phyloP scores from a whole-genome alignment of 92 coral and sea anemone genomes.

The Porites cylindrica region DNA sequence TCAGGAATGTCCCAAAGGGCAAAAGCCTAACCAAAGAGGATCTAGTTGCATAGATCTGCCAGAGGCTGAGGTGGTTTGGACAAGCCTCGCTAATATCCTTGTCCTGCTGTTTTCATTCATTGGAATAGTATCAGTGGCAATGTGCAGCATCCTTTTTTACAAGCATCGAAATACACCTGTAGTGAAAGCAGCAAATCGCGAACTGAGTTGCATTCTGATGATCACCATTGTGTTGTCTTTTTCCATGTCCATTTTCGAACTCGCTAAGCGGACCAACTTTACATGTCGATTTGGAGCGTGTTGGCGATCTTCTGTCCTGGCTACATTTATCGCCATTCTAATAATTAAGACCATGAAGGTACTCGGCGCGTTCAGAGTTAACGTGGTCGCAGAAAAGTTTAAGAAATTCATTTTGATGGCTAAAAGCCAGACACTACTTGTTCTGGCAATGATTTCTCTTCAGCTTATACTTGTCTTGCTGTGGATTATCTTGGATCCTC shows the following conservation, averaged over 20 bases:
- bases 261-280: slow-evolving; percentile 62
- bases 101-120: slow-evolving; percentile 41
- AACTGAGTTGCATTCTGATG: slow-evolving; percentile 70
- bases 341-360: slow-evolving; percentile 76
- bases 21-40: slow-evolving; percentile 39
- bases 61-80: slow-evolving; percentile 61
- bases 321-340: slow-evolving; percentile 64
- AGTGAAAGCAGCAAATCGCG: slow-evolving; percentile 83
- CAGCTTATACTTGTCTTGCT: slow-evolving; percentile 55
- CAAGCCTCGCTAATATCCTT: slow-evolving; percentile 39
- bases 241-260: slow-evolving; percentile 59
- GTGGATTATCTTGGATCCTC: slow-evolving; percentile 74
- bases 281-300: slow-evolving; percentile 59
- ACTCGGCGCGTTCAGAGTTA: slow-evolving; percentile 74
- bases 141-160: slow-evolving; percentile 45
- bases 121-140: slow-evolving; percentile 50
- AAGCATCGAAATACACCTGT: slow-evolving; percentile 67
- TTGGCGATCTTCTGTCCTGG: slow-evolving; percentile 67
- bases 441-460: slow-evolving; percentile 27
- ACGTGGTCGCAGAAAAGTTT: slow-evolving; percentile 62
- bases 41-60: slow-evolving; percentile 71
- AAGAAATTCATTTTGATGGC: slow-evolving; percentile 60
- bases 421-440: slow-evolving; percentile 56
- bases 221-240: slow-evolving; percentile 63
- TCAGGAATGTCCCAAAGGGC: slow-evolving; percentile 68